Conservation (phyloP, 2,888 invertebrate genomes). For the Scotopteryx bipunctaria region DNA sequence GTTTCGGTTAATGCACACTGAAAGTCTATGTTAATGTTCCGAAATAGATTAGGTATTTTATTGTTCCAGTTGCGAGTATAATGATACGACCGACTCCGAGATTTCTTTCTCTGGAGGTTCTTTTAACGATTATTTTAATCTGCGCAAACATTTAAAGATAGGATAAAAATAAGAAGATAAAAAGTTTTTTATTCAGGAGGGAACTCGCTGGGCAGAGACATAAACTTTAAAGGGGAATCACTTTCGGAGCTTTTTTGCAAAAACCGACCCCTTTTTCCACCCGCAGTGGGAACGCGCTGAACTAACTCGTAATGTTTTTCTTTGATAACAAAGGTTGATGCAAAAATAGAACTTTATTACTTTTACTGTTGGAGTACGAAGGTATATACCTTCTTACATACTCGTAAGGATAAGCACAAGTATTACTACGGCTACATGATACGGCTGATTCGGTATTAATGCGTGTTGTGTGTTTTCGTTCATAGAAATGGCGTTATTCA, state of each 20-base stretch:
- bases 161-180: slow-evolving; percentile 32
- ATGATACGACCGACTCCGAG: slow-evolving; percentile 29
- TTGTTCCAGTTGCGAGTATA: slow-evolving; percentile 34
- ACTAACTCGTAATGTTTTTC: slow-evolving; percentile 37
- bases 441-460: slow-evolving; percentile 12
- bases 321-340: slow-evolving; percentile 34
- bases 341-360: slow-evolving; percentile 31
- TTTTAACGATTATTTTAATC: slow-evolving; percentile 40
- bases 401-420: neutral
- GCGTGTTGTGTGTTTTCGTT: slow-evolving; percentile 15
- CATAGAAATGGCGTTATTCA: slow-evolving; percentile 23
- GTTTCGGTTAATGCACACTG: slow-evolving; percentile 37
- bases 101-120: slow-evolving; percentile 26
- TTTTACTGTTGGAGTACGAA: slow-evolving; percentile 6
- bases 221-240: slow-evolving; percentile 42
- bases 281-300: slow-evolving; percentile 36
- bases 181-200: slow-evolving; percentile 38
- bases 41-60: slow-evolving; percentile 38
- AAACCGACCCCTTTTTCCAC: slow-evolving; percentile 38
- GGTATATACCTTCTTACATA: neutral
- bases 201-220: slow-evolving; percentile 40
- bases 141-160: slow-evolving; percentile 38
- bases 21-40: slow-evolving; percentile 42
- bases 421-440: slow-evolving; percentile 2
- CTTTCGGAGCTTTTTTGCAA: slow-evolving; percentile 38